Evolutionary conservation across 1,140 invertebrate genomes (phyloP).

Genomic region (Pogonomyrmex barbatus): DNA sequence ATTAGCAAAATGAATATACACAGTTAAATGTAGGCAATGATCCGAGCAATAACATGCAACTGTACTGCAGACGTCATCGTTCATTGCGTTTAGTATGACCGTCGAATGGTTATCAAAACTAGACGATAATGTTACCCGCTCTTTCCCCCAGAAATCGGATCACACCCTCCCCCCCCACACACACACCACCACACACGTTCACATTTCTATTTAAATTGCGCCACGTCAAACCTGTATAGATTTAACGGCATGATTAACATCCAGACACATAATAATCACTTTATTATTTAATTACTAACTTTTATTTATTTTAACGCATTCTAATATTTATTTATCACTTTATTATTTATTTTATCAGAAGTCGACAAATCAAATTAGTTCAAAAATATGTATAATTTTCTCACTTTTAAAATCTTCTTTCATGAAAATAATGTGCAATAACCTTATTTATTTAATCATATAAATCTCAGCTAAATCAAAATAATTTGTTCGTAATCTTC

Average conservation of each 20-base stretch:
- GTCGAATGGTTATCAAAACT: constrained; percentile 62
- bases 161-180: too few species aligned
- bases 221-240: not conserved
- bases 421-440: not conserved
- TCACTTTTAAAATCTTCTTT: not conserved
- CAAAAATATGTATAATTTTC: not conserved
- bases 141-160: constrained; percentile 53
- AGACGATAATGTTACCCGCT: constrained; percentile 64
- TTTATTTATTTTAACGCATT: not conserved
- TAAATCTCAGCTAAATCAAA: not conserved
- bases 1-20: constrained; percentile 9
- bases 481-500: not conserved
- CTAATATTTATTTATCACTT: not conserved
- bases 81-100: not conserved
- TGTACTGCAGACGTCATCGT: not conserved
- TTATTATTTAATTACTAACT: not conserved
- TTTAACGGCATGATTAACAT: constrained; percentile 10
- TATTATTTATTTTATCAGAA: not conserved
- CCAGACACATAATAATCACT: not conserved
- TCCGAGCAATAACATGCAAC: constrained; percentile 48
- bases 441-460: not conserved
- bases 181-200: not conserved
- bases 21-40: constrained; percentile 53
- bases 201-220: constrained; percentile 66
- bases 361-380: not conserved